Evolutionary conservation across 2,797 vertebrate species (phyloP).

Genomic region (Ispidina lecontei): DNA sequence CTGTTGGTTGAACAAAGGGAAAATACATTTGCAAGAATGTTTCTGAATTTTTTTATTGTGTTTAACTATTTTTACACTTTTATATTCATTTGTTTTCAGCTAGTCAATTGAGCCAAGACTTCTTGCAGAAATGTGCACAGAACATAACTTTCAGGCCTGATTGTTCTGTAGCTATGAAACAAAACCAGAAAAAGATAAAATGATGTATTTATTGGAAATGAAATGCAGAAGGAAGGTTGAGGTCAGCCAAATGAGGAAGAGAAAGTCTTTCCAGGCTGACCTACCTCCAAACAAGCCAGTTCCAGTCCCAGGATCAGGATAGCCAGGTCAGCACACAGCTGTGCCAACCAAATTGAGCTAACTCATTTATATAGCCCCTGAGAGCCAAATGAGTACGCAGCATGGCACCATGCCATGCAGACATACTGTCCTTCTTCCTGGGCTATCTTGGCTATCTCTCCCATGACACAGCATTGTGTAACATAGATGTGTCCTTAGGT

Average conservation of each 20-base stretch:
- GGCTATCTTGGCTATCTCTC: slow-evolving; percentile 29
- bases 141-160: neutral
- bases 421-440: slow-evolving; percentile 43
- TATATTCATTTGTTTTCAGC: neutral
- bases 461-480: slow-evolving; percentile 19
- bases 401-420: slow-evolving; percentile 19
- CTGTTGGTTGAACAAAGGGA: neutral
- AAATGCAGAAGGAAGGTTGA: neutral
- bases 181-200: neutral
- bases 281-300: neutral
- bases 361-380: slow-evolving; percentile 22
- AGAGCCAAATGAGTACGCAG: neutral
- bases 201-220: neutral
- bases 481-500: slow-evolving; percentile 5
- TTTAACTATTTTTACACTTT: neutral
- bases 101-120: neutral
- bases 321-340: slow-evolving; percentile 18
- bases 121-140: neutral
- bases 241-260: neutral
- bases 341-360: slow-evolving; percentile 23
- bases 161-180: neutral
- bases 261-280: neutral
- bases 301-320: slow-evolving; percentile 1
- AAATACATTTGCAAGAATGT: neutral
- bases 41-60: neutral